Evolutionary conservation across 2,888 invertebrate species (phyloP), one percentile per base, ranked within the genome.

Genomic region (Bruchidius siliquastri): DNA sequence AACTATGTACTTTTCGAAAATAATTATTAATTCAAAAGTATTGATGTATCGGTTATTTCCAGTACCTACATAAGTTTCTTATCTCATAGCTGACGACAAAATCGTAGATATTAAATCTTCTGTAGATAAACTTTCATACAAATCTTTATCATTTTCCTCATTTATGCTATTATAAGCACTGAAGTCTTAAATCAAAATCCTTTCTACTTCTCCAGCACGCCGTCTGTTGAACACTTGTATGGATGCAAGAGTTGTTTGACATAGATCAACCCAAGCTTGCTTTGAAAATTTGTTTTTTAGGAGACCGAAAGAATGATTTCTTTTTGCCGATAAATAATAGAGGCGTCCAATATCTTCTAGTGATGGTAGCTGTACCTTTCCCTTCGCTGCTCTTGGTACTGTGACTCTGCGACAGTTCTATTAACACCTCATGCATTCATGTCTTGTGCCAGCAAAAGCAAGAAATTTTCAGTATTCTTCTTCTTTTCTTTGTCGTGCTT

Each of bases 351-450:
- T 72, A 21, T 74, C 69, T 18, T 72, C 74, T 67, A 22, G 22
- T 20, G 67, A 71, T n/a, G 74, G 71, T 26, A 74, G 68, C 1
- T 67, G 26, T 67, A 72, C 8, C 26, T 49, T 70, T 70, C 72
- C 49, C 68, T 21, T 66, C 72, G 26, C 71, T 70, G 71, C 10
- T 22, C 13, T 20, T 69, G 74, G 10, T 72, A 21, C 21, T 74
- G 72, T 20, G 73, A 72, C 72, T 74, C 72, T 2, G 72, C 67
- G 18, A 73, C 73, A 2, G 72, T 70, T 71, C 71, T 71, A 67
- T 67, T 74, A 20, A 74, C 67, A 71, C 21, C 66, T 22, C n/a
- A 71, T 73, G 22, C n/a, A n/a, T 67, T 67, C 22, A 72, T n/a
- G 71, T 72, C 71, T 21, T 71, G 21, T 4, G 6, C 21, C 21